These are phyloP conservation scores for Dolichopus griseipennis DNA, from an alignment of 2,888 invertebrate genomes.

Conservation along the genomic window DNA sequence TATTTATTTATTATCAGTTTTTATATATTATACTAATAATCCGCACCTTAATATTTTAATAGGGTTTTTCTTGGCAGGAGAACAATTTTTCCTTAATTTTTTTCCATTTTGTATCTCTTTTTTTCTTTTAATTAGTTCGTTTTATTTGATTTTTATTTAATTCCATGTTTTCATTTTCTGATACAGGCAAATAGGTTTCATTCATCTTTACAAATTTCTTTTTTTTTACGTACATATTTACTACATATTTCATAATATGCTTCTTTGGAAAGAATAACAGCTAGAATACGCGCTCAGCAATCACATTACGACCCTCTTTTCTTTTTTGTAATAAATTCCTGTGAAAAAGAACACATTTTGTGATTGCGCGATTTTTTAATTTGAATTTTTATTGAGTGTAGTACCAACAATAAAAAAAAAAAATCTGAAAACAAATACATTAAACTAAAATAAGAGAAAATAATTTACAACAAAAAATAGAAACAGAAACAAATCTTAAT, in stretches of 20 bases:
- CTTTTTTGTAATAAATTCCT: background rate
- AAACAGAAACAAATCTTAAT: background rate
- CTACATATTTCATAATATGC: background rate
- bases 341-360: background rate
- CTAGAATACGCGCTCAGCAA: background rate
- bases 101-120: no score
- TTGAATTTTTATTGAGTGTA: background rate
- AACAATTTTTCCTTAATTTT: background rate
- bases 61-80: background rate
- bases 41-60: background rate
- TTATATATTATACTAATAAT: no score
- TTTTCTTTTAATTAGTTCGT: background rate
- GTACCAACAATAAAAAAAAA: no score
- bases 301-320: background rate
- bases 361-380: background rate
- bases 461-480: no score
- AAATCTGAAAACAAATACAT: no score
- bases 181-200: background rate
- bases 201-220: background rate
- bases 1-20: no score
- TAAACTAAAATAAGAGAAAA: no score
- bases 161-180: background rate
- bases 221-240: background rate
- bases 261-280: no score
- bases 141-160: background rate